Percentiles rank a stretch among this genome's conserved stretches.
These are phyloP conservation scores for Actenoides lindsayi DNA, from an alignment of 2,113 vertebrate species.

Conservation along the genomic window DNA sequence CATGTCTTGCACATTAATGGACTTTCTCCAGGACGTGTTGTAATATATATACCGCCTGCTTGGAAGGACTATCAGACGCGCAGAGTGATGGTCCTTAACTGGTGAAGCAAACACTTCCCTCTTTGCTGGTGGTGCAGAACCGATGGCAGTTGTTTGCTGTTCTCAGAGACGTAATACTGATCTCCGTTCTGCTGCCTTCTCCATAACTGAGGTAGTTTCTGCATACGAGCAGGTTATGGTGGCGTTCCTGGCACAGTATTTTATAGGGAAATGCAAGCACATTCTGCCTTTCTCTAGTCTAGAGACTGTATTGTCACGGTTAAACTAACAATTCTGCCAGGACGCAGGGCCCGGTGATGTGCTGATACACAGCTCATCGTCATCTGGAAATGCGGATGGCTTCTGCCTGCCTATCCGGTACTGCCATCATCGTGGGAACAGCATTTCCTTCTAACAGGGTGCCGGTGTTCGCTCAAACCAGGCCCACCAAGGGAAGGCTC, in stretches of 20 bases:
- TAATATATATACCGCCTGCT: too few species aligned
- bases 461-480: background rate
- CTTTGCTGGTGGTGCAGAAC: background rate
- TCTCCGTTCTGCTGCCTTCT: background rate
- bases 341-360: background rate
- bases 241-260: background rate
- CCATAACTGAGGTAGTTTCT: rapidly evolving
- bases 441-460: background rate
- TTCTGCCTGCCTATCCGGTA: background rate
- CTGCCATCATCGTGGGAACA: too few species aligned
- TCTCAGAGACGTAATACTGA: background rate
- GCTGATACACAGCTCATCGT: background rate
- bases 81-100: background rate
- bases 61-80: rapidly evolving
- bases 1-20: background rate
- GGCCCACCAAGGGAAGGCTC: background rate
- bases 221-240: rapidly evolving
- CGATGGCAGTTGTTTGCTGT: background rate
- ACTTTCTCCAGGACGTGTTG: background rate
- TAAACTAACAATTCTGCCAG: background rate
- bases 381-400: background rate
- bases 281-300: background rate
- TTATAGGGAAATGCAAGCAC: background rate
- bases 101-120: background rate
- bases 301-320: background rate